phyloP scores from a whole-genome alignment of 1,140 invertebrate genomes.

The Diachasmimorpha longicaudata region DNA sequence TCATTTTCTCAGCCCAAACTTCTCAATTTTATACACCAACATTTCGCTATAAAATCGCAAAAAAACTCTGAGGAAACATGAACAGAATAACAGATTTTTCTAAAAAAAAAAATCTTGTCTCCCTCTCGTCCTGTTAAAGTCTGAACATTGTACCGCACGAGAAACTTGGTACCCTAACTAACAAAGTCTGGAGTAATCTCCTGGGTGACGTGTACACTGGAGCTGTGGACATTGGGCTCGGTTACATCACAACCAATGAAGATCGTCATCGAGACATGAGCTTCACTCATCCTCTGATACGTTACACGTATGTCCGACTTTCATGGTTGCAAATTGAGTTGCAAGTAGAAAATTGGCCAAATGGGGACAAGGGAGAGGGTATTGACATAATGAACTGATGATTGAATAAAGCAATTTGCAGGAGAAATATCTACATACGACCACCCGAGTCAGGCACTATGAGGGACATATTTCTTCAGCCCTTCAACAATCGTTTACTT shows the following conservation, averaged over 20 bases:
- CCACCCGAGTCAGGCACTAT: slow-evolving; percentile 67
- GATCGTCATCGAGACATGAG: slow-evolving; percentile 64
- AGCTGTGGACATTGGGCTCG: slow-evolving; percentile 66
- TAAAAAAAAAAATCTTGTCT: not conserved
- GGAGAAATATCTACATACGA: slow-evolving; percentile 70
- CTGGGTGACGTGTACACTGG: slow-evolving; percentile 65
- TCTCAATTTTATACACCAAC: too few relatives aligned
- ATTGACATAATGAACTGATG: not conserved
- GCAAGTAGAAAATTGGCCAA: not conserved
- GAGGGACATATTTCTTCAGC: slow-evolving; percentile 69
- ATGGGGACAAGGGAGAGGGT: not conserved
- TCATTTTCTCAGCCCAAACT: too few relatives aligned
- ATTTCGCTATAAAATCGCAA: too few relatives aligned
- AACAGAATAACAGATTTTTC: too few relatives aligned
- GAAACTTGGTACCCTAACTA: slow-evolving; percentile 65
- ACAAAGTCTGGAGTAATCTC: slow-evolving; percentile 68
- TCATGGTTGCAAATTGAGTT: not conserved
- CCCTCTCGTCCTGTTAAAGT: slow-evolving; percentile 38
- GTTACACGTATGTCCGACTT: slow-evolving; percentile 61
- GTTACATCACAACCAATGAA: slow-evolving; percentile 65
- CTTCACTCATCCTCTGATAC: slow-evolving; percentile 67
- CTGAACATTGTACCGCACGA: slow-evolving; percentile 58
- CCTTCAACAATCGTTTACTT: slow-evolving; percentile 65
- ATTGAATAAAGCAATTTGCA: slow-evolving; percentile 38
- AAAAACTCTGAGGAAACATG: too few relatives aligned